Evolutionary conservation across 2,888 invertebrate genomes (phyloP).

Genomic region (Caenorhabditis uteleia): DNA sequence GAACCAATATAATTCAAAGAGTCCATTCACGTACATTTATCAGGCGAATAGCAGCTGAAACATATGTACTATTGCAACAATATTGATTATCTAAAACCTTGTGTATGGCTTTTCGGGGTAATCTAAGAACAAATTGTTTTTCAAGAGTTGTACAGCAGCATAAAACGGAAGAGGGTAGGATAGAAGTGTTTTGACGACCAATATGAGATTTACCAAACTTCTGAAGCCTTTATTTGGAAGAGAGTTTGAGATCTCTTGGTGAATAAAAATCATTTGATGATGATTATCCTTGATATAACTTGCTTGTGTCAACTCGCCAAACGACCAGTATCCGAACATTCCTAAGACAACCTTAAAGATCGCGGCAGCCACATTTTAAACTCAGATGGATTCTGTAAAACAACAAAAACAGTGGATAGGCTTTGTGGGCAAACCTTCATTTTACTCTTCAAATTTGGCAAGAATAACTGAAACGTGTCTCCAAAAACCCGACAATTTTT

Average conservation of each 20-base stretch:
- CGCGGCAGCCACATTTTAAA: conserved; percentile 97
- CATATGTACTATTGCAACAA: background rate
- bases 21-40: conserved; percentile 93
- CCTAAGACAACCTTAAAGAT: conserved; percentile 79
- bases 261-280: background rate
- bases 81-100: conserved; percentile 36
- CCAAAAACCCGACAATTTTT: conserved; percentile 98
- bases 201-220: conserved; percentile 76
- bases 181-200: conserved; percentile 91
- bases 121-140: conserved; percentile 81
- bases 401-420: background rate
- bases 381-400: conserved; percentile 69
- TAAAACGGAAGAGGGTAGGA: conserved; percentile 97
- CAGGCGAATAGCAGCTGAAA: conserved; percentile 84
- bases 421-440: conserved; percentile 79
- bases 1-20: conserved; percentile 78
- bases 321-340: conserved; percentile 89
- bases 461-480: conserved; percentile 97
- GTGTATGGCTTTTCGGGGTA: conserved; percentile 63
- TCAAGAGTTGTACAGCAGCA: conserved; percentile 94
- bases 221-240: conserved; percentile 88
- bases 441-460: conserved; percentile 95
- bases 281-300: background rate
- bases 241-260: conserved; percentile 90
- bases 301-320: conserved; percentile 80